A percentile compares a stretch with the other conserved stretches of the same genome.
phyloP scores from a whole-genome alignment of 2,113 vertebrate genomes.

The Acanthochromis polyacanthus region DNA sequence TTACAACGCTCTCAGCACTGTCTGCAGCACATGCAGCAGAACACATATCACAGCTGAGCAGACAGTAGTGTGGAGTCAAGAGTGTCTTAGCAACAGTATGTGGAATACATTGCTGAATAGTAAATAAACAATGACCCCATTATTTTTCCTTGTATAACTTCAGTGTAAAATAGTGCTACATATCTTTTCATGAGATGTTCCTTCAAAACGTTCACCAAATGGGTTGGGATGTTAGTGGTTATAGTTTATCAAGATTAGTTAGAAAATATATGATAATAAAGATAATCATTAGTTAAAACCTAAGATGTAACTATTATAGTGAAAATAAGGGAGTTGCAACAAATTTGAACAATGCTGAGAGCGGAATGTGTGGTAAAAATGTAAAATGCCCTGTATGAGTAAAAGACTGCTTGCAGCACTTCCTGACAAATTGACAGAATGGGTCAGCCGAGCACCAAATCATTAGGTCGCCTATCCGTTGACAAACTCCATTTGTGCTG shows the following conservation, averaged over 20 bases:
- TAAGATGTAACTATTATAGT: not conserved
- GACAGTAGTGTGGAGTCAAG: too few species aligned
- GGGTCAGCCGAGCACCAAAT: conserved; percentile 48
- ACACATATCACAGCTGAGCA: too few species aligned
- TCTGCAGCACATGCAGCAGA: too few species aligned
- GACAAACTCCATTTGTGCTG: conserved; percentile 44
- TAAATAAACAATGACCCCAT: too few species aligned
- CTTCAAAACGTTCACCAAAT: too few species aligned
- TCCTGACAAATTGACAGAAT: conserved; percentile 53
- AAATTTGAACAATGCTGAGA: conserved; percentile 14
- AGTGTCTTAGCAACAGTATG: too few species aligned
- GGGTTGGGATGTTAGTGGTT: not conserved
- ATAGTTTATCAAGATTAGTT: not conserved
- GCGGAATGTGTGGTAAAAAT: not conserved
- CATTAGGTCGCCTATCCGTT: conserved; percentile 54
- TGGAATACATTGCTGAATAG: too few species aligned
- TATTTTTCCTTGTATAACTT: too few species aligned
- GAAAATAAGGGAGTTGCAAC: not conserved
- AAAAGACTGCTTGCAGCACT: conserved; percentile 20
- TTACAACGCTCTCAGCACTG: too few species aligned
- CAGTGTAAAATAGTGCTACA: too few species aligned
- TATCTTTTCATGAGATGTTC: too few species aligned
- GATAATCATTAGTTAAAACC: not conserved
- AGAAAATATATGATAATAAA: not conserved
- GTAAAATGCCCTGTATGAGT: not conserved